Conservation (phyloP, 2,113 vertebrate genomes). For the Dunckerocampus dactyliophorus region DNA sequence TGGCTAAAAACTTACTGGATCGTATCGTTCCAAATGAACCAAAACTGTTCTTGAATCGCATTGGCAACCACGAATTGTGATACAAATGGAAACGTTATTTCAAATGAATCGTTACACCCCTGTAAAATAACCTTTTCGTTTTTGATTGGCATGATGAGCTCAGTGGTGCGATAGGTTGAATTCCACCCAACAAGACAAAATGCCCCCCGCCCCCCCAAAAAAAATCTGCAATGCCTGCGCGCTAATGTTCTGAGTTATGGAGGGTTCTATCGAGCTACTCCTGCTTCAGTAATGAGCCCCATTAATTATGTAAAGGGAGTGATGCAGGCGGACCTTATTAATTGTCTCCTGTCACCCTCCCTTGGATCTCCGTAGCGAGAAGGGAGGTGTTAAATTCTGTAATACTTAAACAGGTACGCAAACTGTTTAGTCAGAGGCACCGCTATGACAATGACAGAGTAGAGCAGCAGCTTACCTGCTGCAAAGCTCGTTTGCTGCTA, state of each 20-base stretch:
- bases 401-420: slow-evolving; percentile 78
- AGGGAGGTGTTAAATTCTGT: slow-evolving; percentile 81
- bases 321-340: slow-evolving; percentile 81
- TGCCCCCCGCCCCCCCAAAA: too few relatives aligned
- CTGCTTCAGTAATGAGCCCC: slow-evolving; percentile 74
- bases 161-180: background rate
- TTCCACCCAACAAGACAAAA: background rate
- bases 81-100: too few relatives aligned
- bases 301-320: slow-evolving; percentile 79
- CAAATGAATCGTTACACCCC: too few relatives aligned
- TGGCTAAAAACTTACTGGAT: too few relatives aligned
- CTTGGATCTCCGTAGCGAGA: slow-evolving; percentile 78
- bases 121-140: too few relatives aligned
- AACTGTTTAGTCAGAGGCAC: slow-evolving; percentile 76
- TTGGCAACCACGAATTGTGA: too few relatives aligned
- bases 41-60: too few relatives aligned
- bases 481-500: slow-evolving; percentile 69
- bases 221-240: slow-evolving; percentile 3
- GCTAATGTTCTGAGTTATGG: slow-evolving; percentile 14
- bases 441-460: slow-evolving; percentile 74
- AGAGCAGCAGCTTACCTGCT: slow-evolving; percentile 53
- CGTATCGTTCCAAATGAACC: too few relatives aligned
- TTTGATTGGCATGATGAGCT: too few relatives aligned
- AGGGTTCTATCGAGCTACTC: slow-evolving; percentile 9
- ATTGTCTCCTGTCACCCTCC: slow-evolving; percentile 75